These are phyloP conservation scores for Lasioglossum albipes DNA, from an alignment of 1,140 invertebrate species.

Conservation along the genomic window DNA sequence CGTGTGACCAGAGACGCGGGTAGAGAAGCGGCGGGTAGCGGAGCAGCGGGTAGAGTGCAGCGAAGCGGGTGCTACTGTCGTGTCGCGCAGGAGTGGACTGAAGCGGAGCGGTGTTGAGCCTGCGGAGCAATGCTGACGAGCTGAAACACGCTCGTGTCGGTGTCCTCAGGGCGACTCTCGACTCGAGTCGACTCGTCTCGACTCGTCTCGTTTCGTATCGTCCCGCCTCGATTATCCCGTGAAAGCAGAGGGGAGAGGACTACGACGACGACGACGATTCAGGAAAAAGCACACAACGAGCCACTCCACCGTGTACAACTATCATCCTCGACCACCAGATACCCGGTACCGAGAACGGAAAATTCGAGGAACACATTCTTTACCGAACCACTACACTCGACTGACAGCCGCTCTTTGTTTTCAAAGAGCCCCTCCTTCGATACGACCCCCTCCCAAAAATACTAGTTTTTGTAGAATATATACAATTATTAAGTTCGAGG, in stretches of 20 bases:
- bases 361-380: background rate
- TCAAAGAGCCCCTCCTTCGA: too few relatives aligned
- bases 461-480: too few relatives aligned
- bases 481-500: too few relatives aligned
- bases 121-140: slow-evolving; percentile 49
- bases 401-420: too few relatives aligned
- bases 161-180: slow-evolving; percentile 55
- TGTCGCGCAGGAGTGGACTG: slow-evolving; percentile 40
- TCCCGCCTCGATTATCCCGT: too few relatives aligned
- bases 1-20: background rate
- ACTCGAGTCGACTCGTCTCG: background rate
- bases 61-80: slow-evolving; percentile 45
- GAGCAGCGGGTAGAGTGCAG: slow-evolving; percentile 35
- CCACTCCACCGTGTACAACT: too few relatives aligned
- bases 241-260: background rate
- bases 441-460: too few relatives aligned
- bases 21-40: slow-evolving; percentile 6
- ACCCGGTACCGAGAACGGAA: background rate
- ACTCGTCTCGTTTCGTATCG: background rate
- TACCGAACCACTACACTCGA: background rate
- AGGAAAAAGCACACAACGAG: background rate
- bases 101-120: slow-evolving; percentile 37
- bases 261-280: too few relatives aligned
- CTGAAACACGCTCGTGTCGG: slow-evolving; percentile 55
- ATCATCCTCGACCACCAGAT: too few relatives aligned